Percentiles rank a stretch among this genome's conserved stretches.
phyloP scores from a whole-genome alignment of 2,113 vertebrate genomes.

The Cercopithecus mona region DNA sequence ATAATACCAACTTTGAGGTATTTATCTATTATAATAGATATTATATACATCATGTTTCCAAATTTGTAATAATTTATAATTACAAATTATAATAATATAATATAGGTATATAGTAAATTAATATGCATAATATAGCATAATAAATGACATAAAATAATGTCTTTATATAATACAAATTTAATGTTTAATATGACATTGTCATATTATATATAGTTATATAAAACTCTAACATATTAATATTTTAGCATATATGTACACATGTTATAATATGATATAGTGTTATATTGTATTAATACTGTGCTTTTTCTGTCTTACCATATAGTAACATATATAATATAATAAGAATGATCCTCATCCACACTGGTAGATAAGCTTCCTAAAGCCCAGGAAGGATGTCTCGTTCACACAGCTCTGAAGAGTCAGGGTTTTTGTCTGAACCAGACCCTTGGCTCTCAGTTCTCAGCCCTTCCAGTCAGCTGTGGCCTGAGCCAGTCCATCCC shows the following conservation, averaged over 20 bases:
- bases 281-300: not conserved
- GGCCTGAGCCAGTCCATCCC: not conserved
- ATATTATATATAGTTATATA: not conserved
- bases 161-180: not conserved
- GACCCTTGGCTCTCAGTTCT: fast-evolving
- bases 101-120: no score
- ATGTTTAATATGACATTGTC: not conserved
- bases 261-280: not conserved
- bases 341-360: fast-evolving
- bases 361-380: not conserved
- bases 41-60: not conserved
- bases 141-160: not conserved
- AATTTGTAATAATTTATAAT: not conserved
- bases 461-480: fast-evolving
- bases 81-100: no score
- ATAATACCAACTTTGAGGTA: not conserved
- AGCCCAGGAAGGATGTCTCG: fast-evolving
- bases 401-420: fast-evolving
- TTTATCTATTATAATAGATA: not conserved
- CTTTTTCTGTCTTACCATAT: not conserved
- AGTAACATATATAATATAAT: not conserved
- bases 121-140: not conserved
- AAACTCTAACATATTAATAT: not conserved
- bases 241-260: not conserved
- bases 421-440: not conserved